Evolutionary conservation across 2,113 vertebrate species (phyloP), one percentile per base, ranked within the genome.

Genomic region (Eupsittula cactorum): DNA sequence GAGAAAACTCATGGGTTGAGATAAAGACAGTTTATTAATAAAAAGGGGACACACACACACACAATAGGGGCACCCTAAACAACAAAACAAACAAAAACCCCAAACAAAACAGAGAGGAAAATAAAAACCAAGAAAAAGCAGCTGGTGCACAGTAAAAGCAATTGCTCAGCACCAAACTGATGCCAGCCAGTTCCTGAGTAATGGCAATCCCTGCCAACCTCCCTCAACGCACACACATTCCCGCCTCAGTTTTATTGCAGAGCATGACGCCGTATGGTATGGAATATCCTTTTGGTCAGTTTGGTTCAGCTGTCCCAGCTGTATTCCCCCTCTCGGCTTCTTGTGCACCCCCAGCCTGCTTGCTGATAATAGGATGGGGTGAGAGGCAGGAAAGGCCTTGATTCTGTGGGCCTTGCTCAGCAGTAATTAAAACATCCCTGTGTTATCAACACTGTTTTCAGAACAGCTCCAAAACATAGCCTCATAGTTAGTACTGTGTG

Each of bases 301-400:
- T 92, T 21, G 19, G 7, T 6, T 65, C 60, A 78, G 16, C 31
- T 86, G 29, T 49, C 31, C 37, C 25, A 29, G 18, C 52, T 68
- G 6, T 86, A 47, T 52, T 47, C 33, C n/a, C 14, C 14, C 12
- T 79, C 55, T 17, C 33, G 15, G 1, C 18, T 59, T 49, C 28
- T 31, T 42, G 42, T 60, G 11, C 28, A 28, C 14, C 16, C 9
- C 31, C 7, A 29, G 37, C 31, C 52, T 64, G 2, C 39, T 46
- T 0, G 0, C 28, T 46, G 39, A 2, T 63, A 24, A 2, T 63
- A 24, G 10, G 2, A 3, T 11, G 17, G 4, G 3, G 7, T 46
- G 71, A 73, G 73, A n/a, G 80, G 62, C 37, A 76, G 33, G 62
- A 71, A 12, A 55, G 25, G 14, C 64, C 42, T 90, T 84, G 60